Evolutionary conservation across 2,797 vertebrate genomes (phyloP), one percentile per base, ranked within the genome.

Genomic region (Spizella passerina): DNA sequence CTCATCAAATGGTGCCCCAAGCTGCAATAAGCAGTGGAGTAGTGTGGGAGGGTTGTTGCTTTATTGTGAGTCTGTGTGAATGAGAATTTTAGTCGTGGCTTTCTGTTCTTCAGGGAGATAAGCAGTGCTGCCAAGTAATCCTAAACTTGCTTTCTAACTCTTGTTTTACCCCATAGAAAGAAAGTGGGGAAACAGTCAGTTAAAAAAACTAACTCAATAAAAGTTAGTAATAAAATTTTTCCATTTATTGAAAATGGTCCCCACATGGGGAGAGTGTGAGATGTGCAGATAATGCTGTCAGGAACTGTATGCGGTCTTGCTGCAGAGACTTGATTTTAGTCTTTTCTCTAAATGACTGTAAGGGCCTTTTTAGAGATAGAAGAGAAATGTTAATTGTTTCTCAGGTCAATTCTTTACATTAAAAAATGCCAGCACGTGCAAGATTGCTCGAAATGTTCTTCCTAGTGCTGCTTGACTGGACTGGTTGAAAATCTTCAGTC

Each of bases 251-350:
- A 20, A 83, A 70, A 32, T 29, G 16, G 16, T 57, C 11, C 43
- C 75, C 0, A 0, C 30, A 1, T 3, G 44, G 34, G 34, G 38
- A 79, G 52, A 57, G 47, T 32, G 12, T 3, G 0, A 85, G 52
- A 41, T 80, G 46, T 79, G 39, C 53, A 80, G 3, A 36, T 52
- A 14, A 30, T 47, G n/a, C 34, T 23, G 30, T 60, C 9, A 9
- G 69, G 53, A 73, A 6, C 44, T 77, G 1, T 32, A 4, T 27
- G 26, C 8, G 52, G 22, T 61, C 69, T 68, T 75, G 14, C 68
- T 92, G 60, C 29, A 82, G 39, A 73, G 64, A 53, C 24, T 70
- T 63, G 44, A 70, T 82, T 82, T 94, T 34, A 27, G 50, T 55
- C 52, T 65, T 79, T 47, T 66, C 52, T 80, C 23, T 77, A 73